Conservation (phyloP, 2,888 invertebrate genomes). For the Caenorhabditis wallacei region DNA sequence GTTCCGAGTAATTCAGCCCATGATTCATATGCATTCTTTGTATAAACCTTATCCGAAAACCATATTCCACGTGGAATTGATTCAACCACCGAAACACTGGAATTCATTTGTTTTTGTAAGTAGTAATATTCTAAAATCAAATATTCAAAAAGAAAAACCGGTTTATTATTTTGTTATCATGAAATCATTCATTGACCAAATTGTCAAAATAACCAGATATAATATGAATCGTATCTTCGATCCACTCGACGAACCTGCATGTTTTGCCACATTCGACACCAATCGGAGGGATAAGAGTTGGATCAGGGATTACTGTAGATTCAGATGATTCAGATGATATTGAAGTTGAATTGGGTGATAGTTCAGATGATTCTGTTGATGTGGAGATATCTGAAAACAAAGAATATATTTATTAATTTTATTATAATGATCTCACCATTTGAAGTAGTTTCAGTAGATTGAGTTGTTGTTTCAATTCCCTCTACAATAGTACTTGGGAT, state of each 20-base stretch:
- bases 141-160: slow-evolving; percentile 47
- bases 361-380: neutral
- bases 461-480: neutral
- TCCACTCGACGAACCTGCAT: slow-evolving; percentile 68
- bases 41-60: slow-evolving; percentile 46
- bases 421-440: neutral
- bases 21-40: slow-evolving; percentile 53
- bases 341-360: neutral
- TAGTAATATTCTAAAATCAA: neutral
- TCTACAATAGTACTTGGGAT: slow-evolving; percentile 6
- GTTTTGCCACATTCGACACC: slow-evolving; percentile 55
- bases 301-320: slow-evolving; percentile 26
- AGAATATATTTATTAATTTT: neutral
- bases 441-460: neutral
- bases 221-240: slow-evolving; percentile 52
- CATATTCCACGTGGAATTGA: slow-evolving; percentile 60
- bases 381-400: neutral
- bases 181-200: slow-evolving; percentile 43
- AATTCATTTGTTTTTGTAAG: slow-evolving; percentile 21
- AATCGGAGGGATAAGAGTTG: slow-evolving; percentile 19
- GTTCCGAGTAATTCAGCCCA: slow-evolving; percentile 51
- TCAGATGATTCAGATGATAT: neutral
- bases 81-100: slow-evolving; percentile 62
- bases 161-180: slow-evolving; percentile 32
- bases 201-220: slow-evolving; percentile 57